phyloP scores from a whole-genome alignment of 2,113 vertebrate genomes.

The Hoplias malabaricus region DNA sequence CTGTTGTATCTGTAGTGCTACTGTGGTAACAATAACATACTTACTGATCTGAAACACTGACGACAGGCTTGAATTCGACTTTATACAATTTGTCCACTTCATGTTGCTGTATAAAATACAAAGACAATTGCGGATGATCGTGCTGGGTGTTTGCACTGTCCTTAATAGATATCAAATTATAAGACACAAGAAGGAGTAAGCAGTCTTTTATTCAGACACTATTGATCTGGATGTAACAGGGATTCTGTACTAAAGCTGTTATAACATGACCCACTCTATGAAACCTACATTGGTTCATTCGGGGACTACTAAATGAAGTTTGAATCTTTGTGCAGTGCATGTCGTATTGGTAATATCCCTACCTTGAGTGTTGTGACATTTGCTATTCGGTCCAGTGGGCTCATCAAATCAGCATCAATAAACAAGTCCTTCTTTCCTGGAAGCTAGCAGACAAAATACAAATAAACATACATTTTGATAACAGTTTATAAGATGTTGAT shows the following conservation, averaged over 20 bases:
- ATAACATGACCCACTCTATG: too few relatives aligned
- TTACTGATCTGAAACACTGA: conserved; percentile 88
- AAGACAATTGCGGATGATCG: background rate
- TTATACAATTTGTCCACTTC: conserved; percentile 97
- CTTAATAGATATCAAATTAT: background rate
- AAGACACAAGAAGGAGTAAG: too few relatives aligned
- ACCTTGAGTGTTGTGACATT: conserved; percentile 94
- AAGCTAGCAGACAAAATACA: conserved; percentile 69
- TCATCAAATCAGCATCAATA: conserved; percentile 94
- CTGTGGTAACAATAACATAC: conserved; percentile 50
- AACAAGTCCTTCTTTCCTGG: conserved; percentile 95
- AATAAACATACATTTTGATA: background rate
- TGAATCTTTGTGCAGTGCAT: too few relatives aligned
- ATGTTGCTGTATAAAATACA: conserved; percentile 79
- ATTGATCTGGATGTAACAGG: too few relatives aligned
- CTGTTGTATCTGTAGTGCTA: too few relatives aligned
- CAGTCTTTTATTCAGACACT: too few relatives aligned
- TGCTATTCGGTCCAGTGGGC: conserved; percentile 91
- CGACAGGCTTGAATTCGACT: conserved; percentile 80
- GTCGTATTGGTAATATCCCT: too few relatives aligned
- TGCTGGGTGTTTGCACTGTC: background rate
- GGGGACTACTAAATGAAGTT: too few relatives aligned
- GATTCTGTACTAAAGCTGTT: too few relatives aligned
- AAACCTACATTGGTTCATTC: too few relatives aligned
- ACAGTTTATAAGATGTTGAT: background rate